Percentiles rank a stretch among this genome's conserved stretches.
These are phyloP conservation scores for Pogonus chalceus DNA, from an alignment of 1,140 invertebrate genomes.

Conservation along the genomic window DNA sequence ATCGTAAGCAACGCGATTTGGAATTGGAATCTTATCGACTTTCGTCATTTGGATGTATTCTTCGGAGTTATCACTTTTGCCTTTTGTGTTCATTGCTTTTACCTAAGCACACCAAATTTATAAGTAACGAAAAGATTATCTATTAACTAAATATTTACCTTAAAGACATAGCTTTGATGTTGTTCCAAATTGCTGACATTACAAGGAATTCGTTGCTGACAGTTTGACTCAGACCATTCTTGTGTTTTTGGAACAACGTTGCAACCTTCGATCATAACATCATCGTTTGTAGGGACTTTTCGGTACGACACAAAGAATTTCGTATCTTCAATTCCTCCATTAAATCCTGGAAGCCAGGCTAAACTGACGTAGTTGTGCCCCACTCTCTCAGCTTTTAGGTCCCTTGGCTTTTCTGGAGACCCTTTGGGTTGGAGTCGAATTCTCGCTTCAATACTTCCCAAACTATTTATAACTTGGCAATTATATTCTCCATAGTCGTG, in stretches of 20 bases:
- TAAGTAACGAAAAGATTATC: slow-evolving; percentile 12
- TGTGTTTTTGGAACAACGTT: slow-evolving; percentile 46
- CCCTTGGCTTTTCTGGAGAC: slow-evolving; percentile 68
- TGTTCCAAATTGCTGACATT: slow-evolving; percentile 74
- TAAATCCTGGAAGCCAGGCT: slow-evolving; percentile 78
- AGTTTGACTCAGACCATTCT: slow-evolving; percentile 72
- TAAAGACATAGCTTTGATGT: slow-evolving; percentile 72
- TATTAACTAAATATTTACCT: slow-evolving; percentile 38
- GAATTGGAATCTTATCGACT: slow-evolving; percentile 71
- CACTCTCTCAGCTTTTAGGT: slow-evolving; percentile 54
- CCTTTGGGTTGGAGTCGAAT: slow-evolving; percentile 76
- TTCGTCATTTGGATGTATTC: slow-evolving; percentile 67
- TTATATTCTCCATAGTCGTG: slow-evolving; percentile 84
- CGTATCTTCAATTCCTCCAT: slow-evolving; percentile 74
- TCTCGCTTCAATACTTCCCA: slow-evolving; percentile 63
- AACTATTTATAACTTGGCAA: slow-evolving; percentile 68
- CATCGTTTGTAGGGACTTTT: slow-evolving; percentile 48
- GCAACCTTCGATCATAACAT: slow-evolving; percentile 49
- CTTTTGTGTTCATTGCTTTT: slow-evolving; percentile 76
- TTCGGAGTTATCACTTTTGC: slow-evolving; percentile 73
- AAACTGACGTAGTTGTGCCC: slow-evolving; percentile 68
- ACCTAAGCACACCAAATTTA: slow-evolving; percentile 50
- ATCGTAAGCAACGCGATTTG: slow-evolving; percentile 71
- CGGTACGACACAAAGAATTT: slow-evolving; percentile 75
- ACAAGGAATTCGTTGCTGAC: slow-evolving; percentile 74